A percentile compares a stretch with the other conserved stretches of the same genome.
These are phyloP conservation scores for Leucosticte australis DNA, from an alignment of 2,113 vertebrate species.

Conservation along the genomic window DNA sequence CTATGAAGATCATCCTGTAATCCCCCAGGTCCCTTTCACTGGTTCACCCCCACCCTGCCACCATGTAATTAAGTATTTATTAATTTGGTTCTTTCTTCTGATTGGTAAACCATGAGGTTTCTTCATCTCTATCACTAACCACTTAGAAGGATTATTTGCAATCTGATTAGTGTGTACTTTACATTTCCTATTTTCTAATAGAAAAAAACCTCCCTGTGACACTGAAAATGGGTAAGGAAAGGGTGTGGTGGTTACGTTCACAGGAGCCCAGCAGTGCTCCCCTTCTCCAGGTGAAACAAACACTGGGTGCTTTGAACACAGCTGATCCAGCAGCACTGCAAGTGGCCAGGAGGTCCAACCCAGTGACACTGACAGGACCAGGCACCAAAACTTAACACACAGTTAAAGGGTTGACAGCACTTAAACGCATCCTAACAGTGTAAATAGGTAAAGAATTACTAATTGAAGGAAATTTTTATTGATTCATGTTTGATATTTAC, in stretches of 20 bases:
- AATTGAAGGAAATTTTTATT: neutral
- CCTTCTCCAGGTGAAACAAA: neutral
- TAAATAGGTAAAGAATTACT: neutral
- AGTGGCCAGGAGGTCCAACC: neutral
- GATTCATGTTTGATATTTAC: neutral
- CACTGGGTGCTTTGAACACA: accelerated
- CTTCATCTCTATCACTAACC: neutral
- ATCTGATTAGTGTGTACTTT: neutral
- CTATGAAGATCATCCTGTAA: neutral
- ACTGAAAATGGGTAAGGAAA: accelerated
- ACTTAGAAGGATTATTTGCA: neutral
- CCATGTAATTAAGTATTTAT: neutral
- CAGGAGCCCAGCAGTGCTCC: accelerated
- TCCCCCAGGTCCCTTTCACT: neutral
- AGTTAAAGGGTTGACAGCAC: neutral
- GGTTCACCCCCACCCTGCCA: too few species aligned
- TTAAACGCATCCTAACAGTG: neutral
- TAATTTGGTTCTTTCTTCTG: neutral
- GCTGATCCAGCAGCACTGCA: accelerated
- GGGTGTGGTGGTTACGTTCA: accelerated
- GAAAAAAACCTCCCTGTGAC: neutral
- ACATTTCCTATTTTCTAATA: neutral
- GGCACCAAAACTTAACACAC: accelerated
- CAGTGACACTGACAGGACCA: accelerated
- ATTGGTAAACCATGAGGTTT: neutral